Conservation (phyloP, 1,140 invertebrate species). For the Brachionus calyciflorus region DNA sequence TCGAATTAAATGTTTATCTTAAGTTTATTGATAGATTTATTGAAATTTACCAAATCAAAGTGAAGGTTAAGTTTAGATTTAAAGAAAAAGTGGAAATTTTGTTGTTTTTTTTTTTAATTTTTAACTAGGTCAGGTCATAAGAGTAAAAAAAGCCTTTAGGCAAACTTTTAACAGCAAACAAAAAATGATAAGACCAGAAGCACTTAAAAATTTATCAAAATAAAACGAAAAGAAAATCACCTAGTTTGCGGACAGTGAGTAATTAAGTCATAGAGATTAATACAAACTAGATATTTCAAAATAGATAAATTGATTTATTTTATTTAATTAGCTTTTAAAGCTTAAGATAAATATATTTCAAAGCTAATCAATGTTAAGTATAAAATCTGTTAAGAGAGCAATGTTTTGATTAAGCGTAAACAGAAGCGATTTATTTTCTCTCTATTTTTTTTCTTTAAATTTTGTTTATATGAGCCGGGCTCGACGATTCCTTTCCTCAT, state of each 20-base stretch:
- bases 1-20: too few relatives aligned
- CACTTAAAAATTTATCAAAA: background rate
- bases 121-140: too few relatives aligned
- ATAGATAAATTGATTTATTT: conserved; percentile 32
- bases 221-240: background rate
- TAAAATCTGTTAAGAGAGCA: conserved; percentile 17
- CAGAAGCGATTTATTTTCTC: conserved; percentile 27
- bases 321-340: conserved; percentile 33
- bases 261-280: conserved; percentile 25
- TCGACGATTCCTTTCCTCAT: background rate
- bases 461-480: conserved; percentile 2
- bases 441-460: too few relatives aligned
- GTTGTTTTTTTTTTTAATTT: too few relatives aligned
- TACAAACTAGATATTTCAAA: conserved; percentile 13
- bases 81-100: too few relatives aligned
- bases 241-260: background rate
- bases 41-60: too few relatives aligned
- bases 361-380: conserved; percentile 29
- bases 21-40: too few relatives aligned
- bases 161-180: too few relatives aligned
- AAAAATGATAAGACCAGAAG: too few relatives aligned
- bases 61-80: too few relatives aligned
- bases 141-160: too few relatives aligned
- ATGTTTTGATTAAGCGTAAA: conserved; percentile 1
- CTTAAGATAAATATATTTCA: conserved; percentile 1